Evolutionary conservation across 1,140 invertebrate genomes (phyloP), one percentile per base, ranked within the genome.

Genomic region (Plutomurus gul): DNA sequence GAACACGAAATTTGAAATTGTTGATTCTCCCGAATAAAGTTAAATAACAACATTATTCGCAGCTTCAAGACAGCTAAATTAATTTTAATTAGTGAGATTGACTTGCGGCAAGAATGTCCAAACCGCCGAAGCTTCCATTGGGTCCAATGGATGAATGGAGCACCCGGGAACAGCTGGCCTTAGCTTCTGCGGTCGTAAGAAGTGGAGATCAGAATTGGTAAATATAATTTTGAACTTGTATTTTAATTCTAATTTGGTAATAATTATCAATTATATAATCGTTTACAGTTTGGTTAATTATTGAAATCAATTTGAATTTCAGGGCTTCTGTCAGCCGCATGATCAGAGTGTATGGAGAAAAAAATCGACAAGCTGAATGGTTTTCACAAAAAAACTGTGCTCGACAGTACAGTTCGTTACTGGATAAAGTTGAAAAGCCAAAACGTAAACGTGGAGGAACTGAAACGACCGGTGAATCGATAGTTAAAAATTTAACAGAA

Each of bases 201-300:
- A 95, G 93, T 86, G 95, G 95, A 0, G 95, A 97, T 86, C 95
- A 96, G 87, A 97, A 97, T 86, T 97, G 95, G 95, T 85, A 18
- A 49, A 71, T 18, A 13, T 37, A 27, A 6, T 22, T 47, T 36
- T 81, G 40, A 47, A 1, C 11, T 43, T 43, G 10, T 13, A 43
- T 7, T 13, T 43, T 5, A 13, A 27, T 10, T 20, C 11, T 22
- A 25, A 30, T 27, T 60, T 60, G 5, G 11, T 60, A 27, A 60
- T 60, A 6, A 30, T 65, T 65, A 11, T 65, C 40, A 10, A 43
- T 6, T n/a, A 40, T 43, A 4, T 13, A 75, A n/a, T 33, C 13
- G 33, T 27, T 77, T 27, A 27, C 30, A 76, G 25, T 27, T 47
- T 77, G 18, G 65, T 72, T 56, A n/a, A n/a, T 79, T 11, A 77